phyloP scores from a whole-genome alignment of 2,113 vertebrate genomes.

The Lepidothrix coronata region DNA sequence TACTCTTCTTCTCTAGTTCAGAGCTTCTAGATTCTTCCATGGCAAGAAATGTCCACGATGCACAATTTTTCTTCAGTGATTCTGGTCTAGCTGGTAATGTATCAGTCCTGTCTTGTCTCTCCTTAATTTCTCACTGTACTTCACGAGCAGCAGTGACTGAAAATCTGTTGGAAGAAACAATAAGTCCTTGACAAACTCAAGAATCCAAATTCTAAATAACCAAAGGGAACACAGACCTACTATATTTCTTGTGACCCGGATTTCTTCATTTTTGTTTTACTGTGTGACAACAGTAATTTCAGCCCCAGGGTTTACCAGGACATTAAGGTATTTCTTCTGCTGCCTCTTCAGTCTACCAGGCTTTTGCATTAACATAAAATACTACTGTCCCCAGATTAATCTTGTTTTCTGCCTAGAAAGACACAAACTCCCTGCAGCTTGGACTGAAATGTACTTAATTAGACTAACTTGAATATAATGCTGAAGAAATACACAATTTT shows the following conservation, averaged over 20 bases:
- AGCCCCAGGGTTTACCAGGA: not conserved
- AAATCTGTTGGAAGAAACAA: not conserved
- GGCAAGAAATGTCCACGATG: not conserved
- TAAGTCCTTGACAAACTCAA: not conserved
- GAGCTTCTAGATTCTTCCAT: not conserved
- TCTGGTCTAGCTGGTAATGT: not conserved
- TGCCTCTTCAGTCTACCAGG: not conserved
- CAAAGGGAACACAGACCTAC: not conserved
- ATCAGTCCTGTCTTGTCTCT: not conserved
- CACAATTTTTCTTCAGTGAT: not conserved
- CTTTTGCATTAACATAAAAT: not conserved
- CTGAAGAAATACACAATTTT: not conserved
- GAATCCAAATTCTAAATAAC: not conserved
- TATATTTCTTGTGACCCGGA: not conserved
- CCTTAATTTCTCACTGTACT: not conserved
- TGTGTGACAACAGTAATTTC: not conserved
- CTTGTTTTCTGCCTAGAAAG: not conserved
- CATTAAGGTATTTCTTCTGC: not conserved
- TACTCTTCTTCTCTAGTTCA: not conserved
- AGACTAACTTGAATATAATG: not conserved
- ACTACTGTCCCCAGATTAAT: not conserved
- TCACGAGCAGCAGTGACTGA: not conserved
- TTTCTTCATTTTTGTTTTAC: not conserved
- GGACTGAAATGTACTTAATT: not conserved
- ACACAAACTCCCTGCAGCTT: not conserved